Conservation (phyloP, 2,888 invertebrate species). For the Scaptodrosophila latifasciaeformis region DNA sequence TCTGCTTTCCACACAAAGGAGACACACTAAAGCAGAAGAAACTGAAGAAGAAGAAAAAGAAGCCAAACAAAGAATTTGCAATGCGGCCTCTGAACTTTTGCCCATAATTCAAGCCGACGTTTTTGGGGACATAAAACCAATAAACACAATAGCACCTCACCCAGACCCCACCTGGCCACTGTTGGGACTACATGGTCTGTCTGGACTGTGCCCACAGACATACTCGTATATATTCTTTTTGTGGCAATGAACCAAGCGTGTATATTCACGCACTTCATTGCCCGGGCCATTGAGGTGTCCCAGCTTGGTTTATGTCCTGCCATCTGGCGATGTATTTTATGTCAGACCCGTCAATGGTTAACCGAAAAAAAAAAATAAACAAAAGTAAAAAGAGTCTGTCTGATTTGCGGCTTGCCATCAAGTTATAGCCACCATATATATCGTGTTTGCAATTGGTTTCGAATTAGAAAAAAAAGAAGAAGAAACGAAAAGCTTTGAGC, state of each 20-base stretch:
- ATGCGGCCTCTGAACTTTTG: slow-evolving; percentile 51
- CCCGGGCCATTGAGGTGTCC: neutral
- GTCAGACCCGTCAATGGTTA: neutral
- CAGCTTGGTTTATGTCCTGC: neutral
- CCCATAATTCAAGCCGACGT: slow-evolving; percentile 43
- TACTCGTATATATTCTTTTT: neutral
- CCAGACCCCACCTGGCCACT: neutral
- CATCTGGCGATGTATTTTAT: neutral
- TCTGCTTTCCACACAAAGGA: neutral
- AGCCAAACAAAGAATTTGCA: slow-evolving; percentile 12
- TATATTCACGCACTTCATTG: no score
- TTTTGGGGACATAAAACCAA: slow-evolving; percentile 34
- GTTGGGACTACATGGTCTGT: slow-evolving; percentile 10
- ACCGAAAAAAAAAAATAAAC: neutral
- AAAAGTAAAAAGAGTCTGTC: neutral
- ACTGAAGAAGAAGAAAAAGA: slow-evolving; percentile 25
- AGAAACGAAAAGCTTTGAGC: no score
- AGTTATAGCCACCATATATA: no score
- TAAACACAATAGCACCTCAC: slow-evolving; percentile 46
- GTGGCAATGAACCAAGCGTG: no score
- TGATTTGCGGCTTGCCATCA: no score
- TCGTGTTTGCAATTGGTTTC: no score
- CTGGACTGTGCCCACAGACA: slow-evolving; percentile 6
- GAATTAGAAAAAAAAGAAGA: no score
- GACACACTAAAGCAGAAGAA: slow-evolving; percentile 8